Evolutionary conservation across 64 coral and sea anemone genomes (phyloP).

Genomic region (Exaiptasia diaphana): DNA sequence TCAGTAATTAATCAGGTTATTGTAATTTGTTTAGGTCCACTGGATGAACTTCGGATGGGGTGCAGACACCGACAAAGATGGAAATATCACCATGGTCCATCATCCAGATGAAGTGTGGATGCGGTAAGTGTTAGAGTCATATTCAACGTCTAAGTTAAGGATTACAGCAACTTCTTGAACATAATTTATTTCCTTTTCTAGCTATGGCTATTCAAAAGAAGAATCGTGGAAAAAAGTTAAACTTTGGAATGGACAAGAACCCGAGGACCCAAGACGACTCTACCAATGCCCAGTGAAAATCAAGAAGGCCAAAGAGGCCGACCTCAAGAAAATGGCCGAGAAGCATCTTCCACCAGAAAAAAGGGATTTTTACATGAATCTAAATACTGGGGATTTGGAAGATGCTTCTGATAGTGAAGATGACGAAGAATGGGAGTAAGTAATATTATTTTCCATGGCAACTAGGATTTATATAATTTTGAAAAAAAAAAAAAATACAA

Average conservation of each 20-base stretch:
- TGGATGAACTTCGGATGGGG: slow-evolving; percentile 51
- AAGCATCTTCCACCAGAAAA: background rate
- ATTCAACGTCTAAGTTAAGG: background rate
- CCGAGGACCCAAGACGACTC: background rate
- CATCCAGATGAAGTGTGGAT: slow-evolving; percentile 22
- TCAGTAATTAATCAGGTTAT: background rate
- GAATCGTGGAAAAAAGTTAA: slow-evolving; percentile 7
- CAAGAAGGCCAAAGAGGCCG: background rate
- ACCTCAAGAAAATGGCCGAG: slow-evolving; percentile 4
- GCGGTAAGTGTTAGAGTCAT: background rate
- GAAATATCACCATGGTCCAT: background rate
- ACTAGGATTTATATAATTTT: no score
- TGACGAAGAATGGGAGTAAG: no score
- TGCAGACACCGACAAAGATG: background rate
- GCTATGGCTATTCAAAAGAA: background rate
- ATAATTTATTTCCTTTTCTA: background rate
- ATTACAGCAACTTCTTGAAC: background rate
- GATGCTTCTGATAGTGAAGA: background rate
- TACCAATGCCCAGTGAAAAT: background rate
- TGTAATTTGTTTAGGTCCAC: background rate
- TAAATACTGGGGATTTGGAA: background rate
- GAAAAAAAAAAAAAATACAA: no score
- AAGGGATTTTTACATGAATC: background rate
- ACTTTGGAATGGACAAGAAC: background rate
- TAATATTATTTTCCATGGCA: no score